phyloP scores from a whole-genome alignment of 2,113 vertebrate species.

The Corvus hawaiiensis region DNA sequence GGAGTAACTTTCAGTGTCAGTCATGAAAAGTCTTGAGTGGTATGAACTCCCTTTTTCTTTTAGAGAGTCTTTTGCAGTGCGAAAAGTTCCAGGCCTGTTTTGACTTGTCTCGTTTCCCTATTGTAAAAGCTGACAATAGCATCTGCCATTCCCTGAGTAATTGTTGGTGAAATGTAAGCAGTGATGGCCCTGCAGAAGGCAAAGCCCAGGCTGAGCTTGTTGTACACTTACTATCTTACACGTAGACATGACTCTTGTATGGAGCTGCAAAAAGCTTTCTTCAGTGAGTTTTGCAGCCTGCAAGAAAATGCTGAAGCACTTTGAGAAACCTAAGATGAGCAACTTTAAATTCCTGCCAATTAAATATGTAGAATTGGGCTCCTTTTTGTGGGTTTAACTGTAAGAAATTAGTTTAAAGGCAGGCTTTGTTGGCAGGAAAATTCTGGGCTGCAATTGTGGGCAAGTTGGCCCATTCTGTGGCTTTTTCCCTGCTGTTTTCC shows the following conservation, averaged over 20 bases:
- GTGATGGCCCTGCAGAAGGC: neutral
- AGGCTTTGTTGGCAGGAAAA: neutral
- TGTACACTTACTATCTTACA: fast-evolving
- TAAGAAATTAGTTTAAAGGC: neutral
- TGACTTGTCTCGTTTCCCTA: neutral
- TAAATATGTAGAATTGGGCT: neutral
- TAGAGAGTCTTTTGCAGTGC: neutral
- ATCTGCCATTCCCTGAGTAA: neutral
- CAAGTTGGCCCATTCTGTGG: neutral
- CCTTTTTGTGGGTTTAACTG: neutral
- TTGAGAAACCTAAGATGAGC: neutral
- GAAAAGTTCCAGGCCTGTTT: neutral
- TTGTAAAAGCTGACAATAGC: neutral
- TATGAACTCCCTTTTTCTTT: neutral
- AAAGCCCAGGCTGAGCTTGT: neutral
- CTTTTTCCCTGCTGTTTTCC: neutral
- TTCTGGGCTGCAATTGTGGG: neutral
- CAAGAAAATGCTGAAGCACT: neutral
- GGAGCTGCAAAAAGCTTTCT: neutral
- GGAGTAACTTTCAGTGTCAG: neutral
- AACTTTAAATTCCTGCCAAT: neutral
- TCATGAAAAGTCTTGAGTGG: neutral
- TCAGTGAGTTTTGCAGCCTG: neutral
- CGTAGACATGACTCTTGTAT: neutral
- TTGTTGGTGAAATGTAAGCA: neutral